Evolutionary conservation across 2,113 vertebrate genomes (phyloP).

Genomic region (Ia io): DNA sequence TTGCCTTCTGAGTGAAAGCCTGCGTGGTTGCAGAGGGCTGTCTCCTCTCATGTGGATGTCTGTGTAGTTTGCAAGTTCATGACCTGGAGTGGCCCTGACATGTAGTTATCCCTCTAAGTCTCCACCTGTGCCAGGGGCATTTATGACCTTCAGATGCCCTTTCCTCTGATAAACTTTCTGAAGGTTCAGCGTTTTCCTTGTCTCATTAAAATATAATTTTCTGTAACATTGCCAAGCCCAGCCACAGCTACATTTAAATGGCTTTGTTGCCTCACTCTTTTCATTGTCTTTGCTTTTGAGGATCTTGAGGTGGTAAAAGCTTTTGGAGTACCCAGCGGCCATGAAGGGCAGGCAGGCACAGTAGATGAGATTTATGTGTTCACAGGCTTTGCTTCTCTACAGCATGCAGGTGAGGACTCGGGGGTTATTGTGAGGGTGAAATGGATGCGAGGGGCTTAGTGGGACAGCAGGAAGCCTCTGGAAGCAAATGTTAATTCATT

Average conservation of each 20-base stretch:
- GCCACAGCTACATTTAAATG: conserved; percentile 44
- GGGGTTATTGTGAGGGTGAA: not conserved
- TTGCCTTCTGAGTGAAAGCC: not conserved
- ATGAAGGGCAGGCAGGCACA: not conserved
- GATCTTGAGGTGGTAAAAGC: not conserved
- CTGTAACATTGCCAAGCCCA: conserved; percentile 28
- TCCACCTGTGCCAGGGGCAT: not conserved
- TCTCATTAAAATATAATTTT: conserved; percentile 75
- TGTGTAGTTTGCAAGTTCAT: conserved; percentile 5
- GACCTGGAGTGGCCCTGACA: not conserved
- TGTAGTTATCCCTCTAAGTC: not conserved
- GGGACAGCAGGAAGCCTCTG: not conserved
- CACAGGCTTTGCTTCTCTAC: not conserved
- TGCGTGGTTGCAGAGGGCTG: not conserved
- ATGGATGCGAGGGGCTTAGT: not conserved
- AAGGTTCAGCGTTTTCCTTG: conserved; percentile 64
- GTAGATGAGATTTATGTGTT: not conserved
- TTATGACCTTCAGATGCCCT: conserved; percentile 55
- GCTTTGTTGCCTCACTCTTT: conserved; percentile 21
- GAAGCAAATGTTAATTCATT: not conserved
- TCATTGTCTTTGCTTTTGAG: conserved; percentile 23
- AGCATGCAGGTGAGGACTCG: not conserved
- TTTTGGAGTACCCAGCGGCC: not conserved
- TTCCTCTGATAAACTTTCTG: conserved; percentile 51
- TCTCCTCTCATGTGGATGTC: not conserved